Evolutionary conservation across 2,113 vertebrate genomes (phyloP), one percentile per base, ranked within the genome.

Genomic region (Cheilinus undulatus): DNA sequence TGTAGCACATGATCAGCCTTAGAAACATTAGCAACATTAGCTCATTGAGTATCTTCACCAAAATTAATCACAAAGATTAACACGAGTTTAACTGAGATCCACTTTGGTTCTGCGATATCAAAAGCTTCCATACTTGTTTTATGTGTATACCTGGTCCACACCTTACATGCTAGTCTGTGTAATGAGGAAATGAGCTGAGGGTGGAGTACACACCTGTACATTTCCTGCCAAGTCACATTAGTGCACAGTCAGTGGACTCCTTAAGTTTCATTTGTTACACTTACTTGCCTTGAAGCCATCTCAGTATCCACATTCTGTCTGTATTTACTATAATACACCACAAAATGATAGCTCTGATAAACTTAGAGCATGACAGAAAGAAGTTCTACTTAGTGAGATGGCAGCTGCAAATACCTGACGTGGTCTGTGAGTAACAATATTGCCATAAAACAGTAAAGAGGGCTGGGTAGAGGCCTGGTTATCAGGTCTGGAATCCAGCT

Each of bases 401-500:
- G 14, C 53, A 7, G 10, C 50, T 52, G 24, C 24, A 28, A 52
- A 26, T 61, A 56, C 40, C 53, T 20, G 38, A 51, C 5, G 20
- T 40, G 19, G 10, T 64, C 61, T 57, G 51, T 45, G 66, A 46
- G 43, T 20, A 26, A 54, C 50, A 51, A 36, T 62, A 67, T 19
- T 62, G 78, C 48, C 73, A 71, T 86, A 77, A 84, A 89, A 38
- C 54, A 8, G 53, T 63, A 54, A 80, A 78, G 58, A 19, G 45
- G 62, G 20, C 22, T 14, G 2, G 76, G 67, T 40, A 58, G 64
- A 36, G 2, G 38, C 4, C 32, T 32, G 40, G 59, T 65, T 72
- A 83, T 83, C 79, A 70, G 68, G 75, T 49, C 61, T 60, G 78
- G 69, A 84, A 86, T 87, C 83, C 83, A 76, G 82, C 72, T 83